Base-by-base conservation (phyloP, 1,140 invertebrate genomes). In the Uloborus diversus region DNA sequence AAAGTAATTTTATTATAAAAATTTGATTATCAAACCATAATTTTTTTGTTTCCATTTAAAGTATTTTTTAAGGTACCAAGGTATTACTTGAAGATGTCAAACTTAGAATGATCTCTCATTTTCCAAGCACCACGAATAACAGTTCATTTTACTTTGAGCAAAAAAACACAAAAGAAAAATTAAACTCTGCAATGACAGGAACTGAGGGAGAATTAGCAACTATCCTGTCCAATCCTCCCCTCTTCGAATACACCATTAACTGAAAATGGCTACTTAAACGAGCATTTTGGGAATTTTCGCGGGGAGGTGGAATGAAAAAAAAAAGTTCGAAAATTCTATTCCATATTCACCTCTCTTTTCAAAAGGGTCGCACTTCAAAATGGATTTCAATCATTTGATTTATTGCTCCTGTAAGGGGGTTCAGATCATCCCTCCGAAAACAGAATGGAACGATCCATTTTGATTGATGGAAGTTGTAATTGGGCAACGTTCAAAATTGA, bases 331-430 rank as follows among this genome's bases (percentile, higher is more conserved):
- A 61, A 71, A 59, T 57, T 71, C 30, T 56, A 71, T 71, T 61
- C 32, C 33, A 71, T 59, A 61, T 71, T 20, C 37, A 23, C 23
- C 64, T 75, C 33, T 25, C 57, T 49, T 49, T 75, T 27, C 13
- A 25, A 59, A 59, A 33, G 37, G 37, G 56, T 23, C 53, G 64
- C 49, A 59, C 64, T 75, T 64, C 59, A 75, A 75, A 75, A 75
- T 64, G 59, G 57, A 75, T 75, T 75, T 75, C 70, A 35, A 75
- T 75, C 57, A 75, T 75, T 75, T 75, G 70, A 75, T 75, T 75
- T 75, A 75, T 75, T 49, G 37, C 37, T n/a, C 56, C 35, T 7
- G n/a, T 7, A 17, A 5, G 59, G 28, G 70, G 17, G 51, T 47
- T 17, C 20, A 4, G 56, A 51, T 70, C 66, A 70, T 17, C 51